These are phyloP conservation scores for Leucosticte australis DNA, from an alignment of 2,113 vertebrate species.

Conservation along the genomic window DNA sequence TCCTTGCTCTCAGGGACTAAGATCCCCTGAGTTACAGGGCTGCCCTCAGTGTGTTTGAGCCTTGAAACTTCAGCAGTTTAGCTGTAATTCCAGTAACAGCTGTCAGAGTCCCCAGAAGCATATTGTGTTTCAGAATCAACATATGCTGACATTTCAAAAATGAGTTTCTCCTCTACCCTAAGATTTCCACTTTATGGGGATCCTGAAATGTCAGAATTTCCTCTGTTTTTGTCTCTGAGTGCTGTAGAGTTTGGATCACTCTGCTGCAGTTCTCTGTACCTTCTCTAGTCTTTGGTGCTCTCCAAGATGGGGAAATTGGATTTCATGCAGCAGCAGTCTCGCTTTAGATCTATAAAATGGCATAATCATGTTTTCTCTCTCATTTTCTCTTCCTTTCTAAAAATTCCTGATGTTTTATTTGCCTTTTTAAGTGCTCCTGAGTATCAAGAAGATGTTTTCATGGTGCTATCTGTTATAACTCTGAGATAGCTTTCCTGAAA, in stretches of 20 bases:
- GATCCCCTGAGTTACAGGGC: not conserved
- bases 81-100: not conserved
- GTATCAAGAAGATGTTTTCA: not conserved
- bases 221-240: not conserved
- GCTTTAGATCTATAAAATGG: not conserved
- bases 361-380: not conserved
- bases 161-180: not conserved
- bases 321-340: not conserved
- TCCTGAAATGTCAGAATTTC: conserved; percentile 2
- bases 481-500: not conserved
- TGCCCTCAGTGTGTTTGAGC: not conserved
- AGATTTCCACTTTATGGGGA: not conserved
- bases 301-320: not conserved
- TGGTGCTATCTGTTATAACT: not conserved
- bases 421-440: conserved; percentile 8
- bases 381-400: not conserved
- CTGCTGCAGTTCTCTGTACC: not conserved
- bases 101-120: conserved; percentile 4
- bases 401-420: conserved; percentile 13
- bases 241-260: not conserved
- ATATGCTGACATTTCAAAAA: conserved; percentile 32
- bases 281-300: not conserved
- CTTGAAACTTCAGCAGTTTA: not conserved
- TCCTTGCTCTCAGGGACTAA: not conserved
- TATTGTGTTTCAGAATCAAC: conserved; percentile 33